A percentile compares a stretch with the other conserved stretches of the same genome.
phyloP scores from a whole-genome alignment of 1,140 invertebrate species.

The Tetragnatha versicolor region DNA sequence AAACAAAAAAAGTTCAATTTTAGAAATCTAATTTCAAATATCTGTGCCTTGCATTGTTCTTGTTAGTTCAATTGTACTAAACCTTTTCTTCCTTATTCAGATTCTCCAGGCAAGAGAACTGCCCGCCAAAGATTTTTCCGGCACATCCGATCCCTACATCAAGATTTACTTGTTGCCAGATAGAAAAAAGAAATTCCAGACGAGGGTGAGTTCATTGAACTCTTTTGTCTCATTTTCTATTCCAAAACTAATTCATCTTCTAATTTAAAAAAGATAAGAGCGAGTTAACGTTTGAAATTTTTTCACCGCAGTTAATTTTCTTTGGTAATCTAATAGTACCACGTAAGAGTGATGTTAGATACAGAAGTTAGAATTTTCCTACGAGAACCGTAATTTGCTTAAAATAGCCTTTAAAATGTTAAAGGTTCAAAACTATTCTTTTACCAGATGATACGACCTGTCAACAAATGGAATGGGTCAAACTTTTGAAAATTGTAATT shows the following conservation, averaged over 20 bases:
- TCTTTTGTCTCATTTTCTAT: background rate
- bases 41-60: background rate
- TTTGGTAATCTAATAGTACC: too few relatives aligned
- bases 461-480: too few relatives aligned
- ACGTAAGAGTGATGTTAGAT: too few relatives aligned
- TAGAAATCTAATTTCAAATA: background rate
- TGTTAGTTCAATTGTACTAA: background rate
- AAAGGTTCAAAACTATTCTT: too few relatives aligned
- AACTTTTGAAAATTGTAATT: too few relatives aligned
- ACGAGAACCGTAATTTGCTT: too few relatives aligned
- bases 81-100: constrained; percentile 63
- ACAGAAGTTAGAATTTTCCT: too few relatives aligned
- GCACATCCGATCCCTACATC: constrained; percentile 99
- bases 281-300: background rate
- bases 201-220: constrained; percentile 65
- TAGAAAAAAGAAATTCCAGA: constrained; percentile 99
- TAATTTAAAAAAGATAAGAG: background rate
- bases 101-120: constrained; percentile 98
- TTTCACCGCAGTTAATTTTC: too few relatives aligned
- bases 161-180: constrained; percentile 97
- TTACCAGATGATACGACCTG: too few relatives aligned
- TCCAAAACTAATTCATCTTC: background rate
- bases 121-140: constrained; percentile 98
- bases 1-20: background rate
- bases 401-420: too few relatives aligned